Evolutionary conservation across 2,888 invertebrate genomes (phyloP).

Genomic region (Caenorhabditis auriculariae): DNA sequence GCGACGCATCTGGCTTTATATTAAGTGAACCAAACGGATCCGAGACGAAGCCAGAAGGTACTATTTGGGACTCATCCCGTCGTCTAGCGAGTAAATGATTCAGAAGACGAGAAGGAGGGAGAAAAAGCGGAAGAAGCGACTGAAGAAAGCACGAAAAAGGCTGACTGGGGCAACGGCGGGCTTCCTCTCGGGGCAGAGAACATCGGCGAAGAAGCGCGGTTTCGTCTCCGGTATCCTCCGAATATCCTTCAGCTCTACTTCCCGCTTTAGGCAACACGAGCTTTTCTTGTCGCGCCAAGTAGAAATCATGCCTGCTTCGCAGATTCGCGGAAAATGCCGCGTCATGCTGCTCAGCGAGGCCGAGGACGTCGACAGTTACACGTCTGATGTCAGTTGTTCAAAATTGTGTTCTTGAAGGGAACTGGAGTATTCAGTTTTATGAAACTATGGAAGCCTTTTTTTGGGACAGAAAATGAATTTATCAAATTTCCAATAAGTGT

Average conservation of each 20-base stretch:
- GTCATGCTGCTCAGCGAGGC: conserved; percentile 98
- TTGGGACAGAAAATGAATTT: too few species aligned
- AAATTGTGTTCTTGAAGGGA: too few species aligned
- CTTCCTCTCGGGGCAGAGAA: conserved; percentile 47
- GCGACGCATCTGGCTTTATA: conserved; percentile 14
- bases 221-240: conserved; percentile 32
- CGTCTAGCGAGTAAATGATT: background rate
- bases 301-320: conserved; percentile 95
- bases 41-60: too few species aligned
- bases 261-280: conserved; percentile 77
- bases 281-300: conserved; percentile 90
- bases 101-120: conserved; percentile 9
- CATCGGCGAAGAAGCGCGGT: conserved; percentile 34
- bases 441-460: too few species aligned
- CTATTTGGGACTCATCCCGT: too few species aligned
- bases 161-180: conserved; percentile 64
- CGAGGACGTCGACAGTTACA: conserved; percentile 92
- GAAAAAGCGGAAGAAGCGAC: conserved; percentile 2
- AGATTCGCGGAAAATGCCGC: conserved; percentile 95
- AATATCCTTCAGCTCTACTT: background rate
- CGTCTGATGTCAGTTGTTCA: conserved; percentile 69
- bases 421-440: too few species aligned
- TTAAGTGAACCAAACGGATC: conserved; percentile 7
- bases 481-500: too few species aligned
- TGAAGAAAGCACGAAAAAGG: background rate